phyloP scores from a whole-genome alignment of 1,140 invertebrate species.

The Nasonia longicornis region DNA sequence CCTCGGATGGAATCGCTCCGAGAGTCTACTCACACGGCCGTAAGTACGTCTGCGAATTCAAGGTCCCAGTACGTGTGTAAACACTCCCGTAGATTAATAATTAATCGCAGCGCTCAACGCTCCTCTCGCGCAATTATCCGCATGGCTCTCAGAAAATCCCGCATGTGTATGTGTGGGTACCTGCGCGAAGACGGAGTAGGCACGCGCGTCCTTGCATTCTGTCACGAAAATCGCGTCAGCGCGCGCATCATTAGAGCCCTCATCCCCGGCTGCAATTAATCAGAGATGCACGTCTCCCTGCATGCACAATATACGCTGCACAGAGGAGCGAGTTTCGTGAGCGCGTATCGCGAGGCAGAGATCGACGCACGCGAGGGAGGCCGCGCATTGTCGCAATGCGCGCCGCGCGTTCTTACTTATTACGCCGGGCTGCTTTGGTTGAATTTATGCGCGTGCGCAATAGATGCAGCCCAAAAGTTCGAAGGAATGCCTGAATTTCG shows the following conservation, averaged over 20 bases:
- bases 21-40: no score
- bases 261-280: slow-evolving; percentile 33
- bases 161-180: no score
- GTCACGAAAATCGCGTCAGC: slow-evolving; percentile 36
- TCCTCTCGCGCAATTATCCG: neutral
- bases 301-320: neutral
- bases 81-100: neutral
- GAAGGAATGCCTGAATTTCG: neutral
- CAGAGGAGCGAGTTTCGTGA: slow-evolving; percentile 7
- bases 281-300: slow-evolving; percentile 11
- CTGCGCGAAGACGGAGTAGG: neutral
- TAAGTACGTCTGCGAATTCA: neutral
- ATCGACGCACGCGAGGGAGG: neutral
- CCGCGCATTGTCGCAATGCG: neutral
- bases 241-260: neutral
- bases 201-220: slow-evolving; percentile 29
- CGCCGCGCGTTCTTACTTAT: neutral
- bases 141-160: neutral
- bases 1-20: neutral
- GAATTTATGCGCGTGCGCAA: neutral
- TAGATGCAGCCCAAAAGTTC: neutral
- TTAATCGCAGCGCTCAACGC: neutral
- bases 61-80: neutral
- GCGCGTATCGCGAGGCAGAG: neutral
- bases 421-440: neutral